Evolutionary conservation across 1,140 invertebrate species (phyloP).

Genomic region (Papilio polytes): DNA sequence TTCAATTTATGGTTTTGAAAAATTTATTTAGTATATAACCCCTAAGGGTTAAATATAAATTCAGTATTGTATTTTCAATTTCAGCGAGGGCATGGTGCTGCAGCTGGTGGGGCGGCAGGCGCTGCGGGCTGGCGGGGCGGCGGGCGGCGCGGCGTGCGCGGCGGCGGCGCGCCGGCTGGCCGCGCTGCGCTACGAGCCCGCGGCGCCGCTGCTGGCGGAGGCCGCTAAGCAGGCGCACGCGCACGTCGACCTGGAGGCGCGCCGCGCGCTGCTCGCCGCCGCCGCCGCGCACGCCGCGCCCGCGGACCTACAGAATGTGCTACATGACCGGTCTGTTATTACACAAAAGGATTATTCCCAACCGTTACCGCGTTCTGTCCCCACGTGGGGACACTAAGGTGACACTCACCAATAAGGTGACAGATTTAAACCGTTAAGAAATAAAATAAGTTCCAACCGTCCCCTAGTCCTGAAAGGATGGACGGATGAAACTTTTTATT

Average conservation of each 20-base stretch:
- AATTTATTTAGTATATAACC: too few relatives aligned
- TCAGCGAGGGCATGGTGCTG: slow-evolving; percentile 65
- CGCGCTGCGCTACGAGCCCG: slow-evolving; percentile 52
- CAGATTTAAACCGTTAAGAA: too few relatives aligned
- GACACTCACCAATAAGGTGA: too few relatives aligned
- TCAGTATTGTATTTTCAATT: neutral
- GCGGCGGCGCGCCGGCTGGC: slow-evolving; percentile 56
- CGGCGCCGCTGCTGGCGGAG: slow-evolving; percentile 54
- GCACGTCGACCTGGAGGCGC: slow-evolving; percentile 45
- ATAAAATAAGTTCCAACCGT: too few relatives aligned
- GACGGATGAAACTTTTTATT: too few relatives aligned
- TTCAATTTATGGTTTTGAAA: too few relatives aligned
- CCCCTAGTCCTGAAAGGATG: too few relatives aligned
- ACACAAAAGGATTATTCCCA: too few relatives aligned
- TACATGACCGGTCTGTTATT: neutral
- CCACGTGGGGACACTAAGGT: too few relatives aligned
- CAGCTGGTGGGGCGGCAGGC: slow-evolving; percentile 52
- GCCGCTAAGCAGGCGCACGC: slow-evolving; percentile 46
- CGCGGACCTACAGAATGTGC: slow-evolving; percentile 50
- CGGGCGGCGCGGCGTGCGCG: slow-evolving; percentile 48
- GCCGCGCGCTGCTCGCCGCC: slow-evolving; percentile 42
- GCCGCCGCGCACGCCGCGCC: slow-evolving; percentile 41
- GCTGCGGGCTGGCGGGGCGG: slow-evolving; percentile 45
- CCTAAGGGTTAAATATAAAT: too few relatives aligned
- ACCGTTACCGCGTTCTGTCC: too few relatives aligned